phyloP scores from a whole-genome alignment of 2,797 vertebrate genomes.

The Aphelocoma californica region DNA sequence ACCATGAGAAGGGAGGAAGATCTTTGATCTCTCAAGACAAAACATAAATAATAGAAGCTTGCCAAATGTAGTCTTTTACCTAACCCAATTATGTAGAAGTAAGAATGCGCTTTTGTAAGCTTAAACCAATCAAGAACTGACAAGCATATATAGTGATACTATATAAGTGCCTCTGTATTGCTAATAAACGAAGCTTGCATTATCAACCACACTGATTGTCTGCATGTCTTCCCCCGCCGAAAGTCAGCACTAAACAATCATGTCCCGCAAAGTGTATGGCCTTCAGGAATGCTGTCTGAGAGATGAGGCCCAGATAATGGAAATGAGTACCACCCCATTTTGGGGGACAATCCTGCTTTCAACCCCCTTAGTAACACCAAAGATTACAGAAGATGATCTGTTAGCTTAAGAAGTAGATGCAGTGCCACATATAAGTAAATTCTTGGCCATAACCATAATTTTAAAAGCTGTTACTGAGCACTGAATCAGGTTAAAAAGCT shows the following conservation, averaged over 20 bases:
- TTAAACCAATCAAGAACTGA: too few species aligned
- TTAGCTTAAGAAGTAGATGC: not conserved
- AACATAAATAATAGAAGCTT: too few species aligned
- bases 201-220: too few species aligned
- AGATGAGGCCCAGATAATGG: not conserved
- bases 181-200: too few species aligned
- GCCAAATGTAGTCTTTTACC: too few species aligned
- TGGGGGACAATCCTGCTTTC: not conserved
- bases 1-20: too few species aligned
- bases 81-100: too few species aligned
- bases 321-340: accelerated
- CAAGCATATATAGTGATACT: too few species aligned
- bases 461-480: not conserved
- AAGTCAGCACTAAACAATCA: not conserved
- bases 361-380: not conserved
- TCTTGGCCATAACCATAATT: not conserved
- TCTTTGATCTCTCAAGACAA: too few species aligned
- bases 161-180: too few species aligned
- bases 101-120: too few species aligned
- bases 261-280: accelerated
- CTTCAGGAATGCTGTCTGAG: not conserved
- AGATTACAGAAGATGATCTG: not conserved
- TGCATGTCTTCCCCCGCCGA: too few species aligned
- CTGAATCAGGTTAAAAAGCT: not conserved
- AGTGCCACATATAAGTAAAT: not conserved